Conservation (phyloP, 2,888 invertebrate species). For the Pantelozetes paolii region DNA sequence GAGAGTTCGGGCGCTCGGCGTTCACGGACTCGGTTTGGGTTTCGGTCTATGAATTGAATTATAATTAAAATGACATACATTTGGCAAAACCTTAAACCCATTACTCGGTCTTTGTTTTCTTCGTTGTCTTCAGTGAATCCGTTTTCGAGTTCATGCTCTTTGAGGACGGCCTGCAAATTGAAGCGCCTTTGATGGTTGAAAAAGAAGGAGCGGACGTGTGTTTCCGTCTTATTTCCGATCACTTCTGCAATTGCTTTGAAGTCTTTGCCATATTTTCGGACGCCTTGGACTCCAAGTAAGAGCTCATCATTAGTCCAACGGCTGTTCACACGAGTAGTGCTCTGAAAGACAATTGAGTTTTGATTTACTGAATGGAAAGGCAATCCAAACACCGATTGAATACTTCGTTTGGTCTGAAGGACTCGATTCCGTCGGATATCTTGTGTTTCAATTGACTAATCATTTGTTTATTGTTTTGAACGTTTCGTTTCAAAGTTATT, state of each 20-base stretch:
- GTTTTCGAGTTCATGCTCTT: conserved; percentile 48
- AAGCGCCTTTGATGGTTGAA: conserved; percentile 71
- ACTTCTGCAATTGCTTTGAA: conserved; percentile 91
- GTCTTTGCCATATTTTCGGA: conserved; percentile 66
- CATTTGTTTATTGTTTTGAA: conserved; percentile 89
- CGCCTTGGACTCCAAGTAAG: conserved; percentile 79
- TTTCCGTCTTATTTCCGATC: conserved; percentile 89
- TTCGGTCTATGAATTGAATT: neutral
- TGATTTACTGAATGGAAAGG: conserved; percentile 8
- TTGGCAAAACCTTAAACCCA: neutral
- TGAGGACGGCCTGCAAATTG: conserved; percentile 46
- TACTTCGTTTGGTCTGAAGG: conserved; percentile 52
- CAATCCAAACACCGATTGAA: neutral
- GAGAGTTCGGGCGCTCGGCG: conserved; percentile 13
- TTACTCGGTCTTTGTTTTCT: conserved; percentile 38
- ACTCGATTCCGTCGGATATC: conserved; percentile 62
- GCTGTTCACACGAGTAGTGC: conserved; percentile 68
- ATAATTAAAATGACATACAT: neutral
- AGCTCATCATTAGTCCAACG: conserved; percentile 91
- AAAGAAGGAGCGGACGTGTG: conserved; percentile 85
- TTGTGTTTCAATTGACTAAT: conserved; percentile 80
- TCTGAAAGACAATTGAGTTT: conserved; percentile 41
- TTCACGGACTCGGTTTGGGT: neutral
- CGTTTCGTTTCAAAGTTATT: conserved; percentile 90
- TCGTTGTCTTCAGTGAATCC: conserved; percentile 43